phyloP scores from a whole-genome alignment of 2,888 invertebrate species.

The Drymonia ruficornis region DNA sequence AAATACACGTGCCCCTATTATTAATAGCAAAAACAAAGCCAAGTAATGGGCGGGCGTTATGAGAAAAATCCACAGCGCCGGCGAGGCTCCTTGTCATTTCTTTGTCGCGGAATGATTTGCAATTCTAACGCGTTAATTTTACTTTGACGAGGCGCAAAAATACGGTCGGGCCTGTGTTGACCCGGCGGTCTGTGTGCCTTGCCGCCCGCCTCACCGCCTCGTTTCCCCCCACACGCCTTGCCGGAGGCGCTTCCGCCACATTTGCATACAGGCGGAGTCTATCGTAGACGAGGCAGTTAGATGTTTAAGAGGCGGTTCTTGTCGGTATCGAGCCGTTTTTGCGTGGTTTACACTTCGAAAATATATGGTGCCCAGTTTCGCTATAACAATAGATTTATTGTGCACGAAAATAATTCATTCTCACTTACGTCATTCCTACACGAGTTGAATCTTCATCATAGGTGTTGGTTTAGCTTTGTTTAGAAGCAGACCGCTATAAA shows the following conservation, averaged over 20 bases:
- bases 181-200: conserved; percentile 45
- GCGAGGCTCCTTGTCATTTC: conserved; percentile 70
- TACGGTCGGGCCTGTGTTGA: conserved; percentile 66
- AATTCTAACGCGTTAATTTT: conserved; percentile 82
- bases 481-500: conserved; percentile 3
- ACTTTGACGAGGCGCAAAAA: conserved; percentile 81
- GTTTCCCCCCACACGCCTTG: conserved; percentile 39
- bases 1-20: conserved; percentile 55
- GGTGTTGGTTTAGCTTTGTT: conserved; percentile 13
- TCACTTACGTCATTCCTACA: conserved; percentile 24
- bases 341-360: conserved; percentile 17
- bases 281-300: conserved; percentile 64
- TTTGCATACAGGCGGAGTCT: conserved; percentile 79
- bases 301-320: conserved; percentile 63
- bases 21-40: conserved; percentile 59
- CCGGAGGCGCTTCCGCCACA: conserved; percentile 66
- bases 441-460: conserved; percentile 5
- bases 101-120: conserved; percentile 79
- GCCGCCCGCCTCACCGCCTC: conserved; percentile 26
- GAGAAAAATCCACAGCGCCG: conserved; percentile 74
- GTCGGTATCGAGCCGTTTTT: conserved; percentile 35
- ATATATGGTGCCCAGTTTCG: conserved; percentile 12
- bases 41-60: conserved; percentile 71
- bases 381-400: conserved; percentile 18
- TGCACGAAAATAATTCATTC: conserved; percentile 13